Evolutionary conservation across 2,113 vertebrate species (phyloP), one percentile per base, ranked within the genome.

Genomic region (Brachyhypopomus gauderio): DNA sequence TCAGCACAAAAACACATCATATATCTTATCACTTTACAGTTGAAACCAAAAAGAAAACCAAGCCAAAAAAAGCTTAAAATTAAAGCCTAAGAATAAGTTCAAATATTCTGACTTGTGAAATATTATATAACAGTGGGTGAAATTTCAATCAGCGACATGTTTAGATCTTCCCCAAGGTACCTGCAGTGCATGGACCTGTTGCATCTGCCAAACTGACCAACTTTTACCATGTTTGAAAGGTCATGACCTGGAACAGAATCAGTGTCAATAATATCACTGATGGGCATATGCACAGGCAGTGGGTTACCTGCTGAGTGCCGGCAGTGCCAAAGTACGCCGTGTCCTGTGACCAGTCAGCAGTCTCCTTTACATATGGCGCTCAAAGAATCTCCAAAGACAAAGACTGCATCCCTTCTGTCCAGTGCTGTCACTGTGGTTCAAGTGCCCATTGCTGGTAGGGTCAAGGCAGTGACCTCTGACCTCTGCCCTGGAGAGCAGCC

Each of bases 391-490:
- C 17, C 27, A 52, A 45, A 8, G 22, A 82, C 52, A 72, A 72
- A 73, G 64, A 52, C 58, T 84, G 17, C 72, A 59, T 71, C 34
- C 36, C 77, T 83, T 64, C 66, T 84, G 78, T 83, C 66, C 56
- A 22, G 22, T 45, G 75, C 79, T 80, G 75, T 80, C 80, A 52
- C 62, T 62, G 36, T 76, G 36, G 55, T 86, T 74, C 83, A 78
- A 81, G 78, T 55, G 78, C 86, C 79, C 20, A 30, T n/a, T 72
- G 78, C 85, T 72, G 64, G 81, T 74, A 75, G 80, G 86, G 87
- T 89, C 88, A 89, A 75, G 78, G 34, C 4, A 17, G 48, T 79
- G 76, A 83, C 66, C 86, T 85, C 80, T 85, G 85, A 82, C 36
- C 25, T 70, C 52, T 75, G 74, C 23, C 30, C 83, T 81, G 78